These are phyloP conservation scores for Cottus gobio DNA, from an alignment of 2,113 vertebrate species.

Conservation along the genomic window DNA sequence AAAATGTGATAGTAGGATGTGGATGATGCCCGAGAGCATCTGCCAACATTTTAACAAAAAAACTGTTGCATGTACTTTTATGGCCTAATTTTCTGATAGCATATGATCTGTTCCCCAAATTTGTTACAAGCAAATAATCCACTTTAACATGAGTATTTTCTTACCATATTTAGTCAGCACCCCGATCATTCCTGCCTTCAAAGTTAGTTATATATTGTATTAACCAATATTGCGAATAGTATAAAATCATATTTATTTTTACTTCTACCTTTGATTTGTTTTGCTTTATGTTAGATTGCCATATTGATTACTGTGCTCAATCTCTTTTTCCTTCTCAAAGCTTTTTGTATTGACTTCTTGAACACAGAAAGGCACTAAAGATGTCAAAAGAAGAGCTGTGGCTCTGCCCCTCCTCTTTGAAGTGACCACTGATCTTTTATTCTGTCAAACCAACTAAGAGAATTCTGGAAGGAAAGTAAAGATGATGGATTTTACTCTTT, in stretches of 20 bases:
- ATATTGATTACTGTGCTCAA: not conserved
- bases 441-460: slow-evolving; percentile 41
- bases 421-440: slow-evolving; percentile 18
- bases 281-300: not conserved
- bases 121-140: not conserved
- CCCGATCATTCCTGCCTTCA: not conserved
- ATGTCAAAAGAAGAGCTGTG: not conserved
- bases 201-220: not conserved
- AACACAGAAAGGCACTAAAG: not conserved
- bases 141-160: not conserved
- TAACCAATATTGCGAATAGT: no score
- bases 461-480: slow-evolving; percentile 22
- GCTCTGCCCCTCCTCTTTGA: slow-evolving; percentile 5
- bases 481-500: slow-evolving; percentile 58
- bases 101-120: no score
- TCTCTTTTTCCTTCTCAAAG: not conserved
- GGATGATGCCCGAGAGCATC: not conserved
- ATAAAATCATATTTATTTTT: no score
- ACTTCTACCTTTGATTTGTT: not conserved
- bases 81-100: no score
- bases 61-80: not conserved
- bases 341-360: slow-evolving; percentile 2
- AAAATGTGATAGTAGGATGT: not conserved
- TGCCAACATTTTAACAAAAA: not conserved
- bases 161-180: not conserved